phyloP scores from a whole-genome alignment of 2,797 vertebrate genomes.

The Malurus splendens region DNA sequence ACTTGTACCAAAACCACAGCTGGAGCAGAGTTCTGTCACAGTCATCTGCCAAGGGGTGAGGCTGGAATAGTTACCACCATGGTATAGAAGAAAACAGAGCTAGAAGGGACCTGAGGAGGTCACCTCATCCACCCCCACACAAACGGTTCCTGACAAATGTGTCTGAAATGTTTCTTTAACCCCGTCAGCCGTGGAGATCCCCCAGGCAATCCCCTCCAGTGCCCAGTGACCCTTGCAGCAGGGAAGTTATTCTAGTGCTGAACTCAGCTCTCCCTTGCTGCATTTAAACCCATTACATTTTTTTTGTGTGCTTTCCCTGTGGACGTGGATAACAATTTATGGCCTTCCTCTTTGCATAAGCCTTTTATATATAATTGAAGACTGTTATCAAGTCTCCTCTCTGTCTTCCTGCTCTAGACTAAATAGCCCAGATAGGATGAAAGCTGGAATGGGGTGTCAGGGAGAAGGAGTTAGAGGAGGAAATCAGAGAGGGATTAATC shows the following conservation, averaged over 20 bases:
- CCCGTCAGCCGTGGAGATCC: not conserved
- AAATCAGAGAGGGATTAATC: not conserved
- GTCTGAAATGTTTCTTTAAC: not conserved
- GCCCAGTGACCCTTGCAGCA: not conserved
- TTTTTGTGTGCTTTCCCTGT: not conserved
- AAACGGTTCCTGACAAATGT: not conserved
- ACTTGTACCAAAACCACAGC: not conserved
- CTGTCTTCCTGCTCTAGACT: slow-evolving; percentile 8
- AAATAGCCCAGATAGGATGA: slow-evolving; percentile 46
- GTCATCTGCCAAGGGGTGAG: not conserved
- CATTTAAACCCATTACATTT: not conserved
- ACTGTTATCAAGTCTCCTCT: not conserved
- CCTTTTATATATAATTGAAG: not conserved
- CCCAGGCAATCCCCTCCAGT: not conserved
- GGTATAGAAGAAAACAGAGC: not conserved
- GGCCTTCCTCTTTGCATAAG: not conserved
- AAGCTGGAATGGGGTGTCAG: slow-evolving; percentile 25
- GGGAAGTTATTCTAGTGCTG: not conserved
- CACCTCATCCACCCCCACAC: not conserved
- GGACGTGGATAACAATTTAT: not conserved
- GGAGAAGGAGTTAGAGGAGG: not conserved
- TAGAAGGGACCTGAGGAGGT: not conserved
- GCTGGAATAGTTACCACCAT: not conserved
- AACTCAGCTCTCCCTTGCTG: not conserved
- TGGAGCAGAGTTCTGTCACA: not conserved